Evolutionary conservation across 2,888 invertebrate genomes (phyloP), one percentile per base, ranked within the genome.

Genomic region (Nephrotoma appendiculata): DNA sequence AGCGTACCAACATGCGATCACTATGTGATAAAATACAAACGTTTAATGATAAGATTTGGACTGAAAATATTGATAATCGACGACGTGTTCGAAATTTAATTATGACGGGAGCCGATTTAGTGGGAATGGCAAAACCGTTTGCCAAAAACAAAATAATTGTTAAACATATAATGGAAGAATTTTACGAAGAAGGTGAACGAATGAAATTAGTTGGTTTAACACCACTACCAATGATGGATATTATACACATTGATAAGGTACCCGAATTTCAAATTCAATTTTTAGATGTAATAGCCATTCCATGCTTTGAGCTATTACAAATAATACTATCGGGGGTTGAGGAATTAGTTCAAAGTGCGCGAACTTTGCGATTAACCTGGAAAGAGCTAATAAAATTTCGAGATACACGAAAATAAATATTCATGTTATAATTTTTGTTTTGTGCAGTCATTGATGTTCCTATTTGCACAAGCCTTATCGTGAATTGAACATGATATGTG

Each of bases 231-330:
- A 93, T 94, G 92, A 94, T 94, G 94, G 94, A 94, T 90, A 91
- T 94, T 84, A 92, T 93, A 3, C 94, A 94, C 88, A 90, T 92
- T 88, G 89, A 92, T 87, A 92, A 92, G 89, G 93, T 94, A 89
- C 94, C 94, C 0, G 93, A 94, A 42, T 94, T 94, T 88, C 94
- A 95, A 92, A 93, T 94, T 19, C 93, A 94, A 90, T 94, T 94
- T 91, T 90, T 94, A 31, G 92, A 92, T 0, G 93, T 94, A 45
- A 93, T 94, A 86, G 93, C 94, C 87, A 90, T 94, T 89, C 94
- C 94, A 0, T 94, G 94, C 87, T 91, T 93, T 41, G 90, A 93
- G 89, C 90, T 94, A 88, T 90, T 94, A 88, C 92, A 92, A 89
- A 91, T 90, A 87, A 88, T 94, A 57, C 91, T 94, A 87, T 93